A percentile compares a stretch with the other conserved stretches of the same genome.
Evolutionary conservation across 2,113 vertebrate species (phyloP).

Genomic region (Galemys pyrenaicus): DNA sequence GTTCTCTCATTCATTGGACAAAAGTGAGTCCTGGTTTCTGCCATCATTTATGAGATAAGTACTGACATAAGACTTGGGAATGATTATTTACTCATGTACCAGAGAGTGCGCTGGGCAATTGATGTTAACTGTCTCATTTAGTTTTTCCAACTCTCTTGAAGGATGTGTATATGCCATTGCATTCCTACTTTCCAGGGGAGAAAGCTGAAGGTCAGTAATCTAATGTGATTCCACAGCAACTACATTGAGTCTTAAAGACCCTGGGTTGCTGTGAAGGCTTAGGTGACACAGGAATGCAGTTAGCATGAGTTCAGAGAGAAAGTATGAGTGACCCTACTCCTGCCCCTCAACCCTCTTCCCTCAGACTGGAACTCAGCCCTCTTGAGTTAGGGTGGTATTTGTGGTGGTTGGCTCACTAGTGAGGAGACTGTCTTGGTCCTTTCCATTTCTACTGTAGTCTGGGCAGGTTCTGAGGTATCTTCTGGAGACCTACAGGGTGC

Average conservation of each 20-base stretch:
- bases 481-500: accelerated
- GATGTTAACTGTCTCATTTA: background rate
- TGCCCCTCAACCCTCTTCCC: background rate
- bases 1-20: background rate
- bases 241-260: background rate
- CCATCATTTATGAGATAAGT: background rate
- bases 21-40: background rate
- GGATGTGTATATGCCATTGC: background rate
- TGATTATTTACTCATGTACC: background rate
- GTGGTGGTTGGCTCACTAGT: background rate
- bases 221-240: background rate
- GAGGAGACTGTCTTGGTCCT: background rate
- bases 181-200: background rate
- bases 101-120: background rate
- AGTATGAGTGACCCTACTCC: accelerated
- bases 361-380: background rate
- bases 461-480: background rate
- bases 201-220: background rate
- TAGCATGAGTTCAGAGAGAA: background rate
- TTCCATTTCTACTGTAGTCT: accelerated
- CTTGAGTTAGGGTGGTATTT: background rate
- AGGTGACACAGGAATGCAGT: background rate
- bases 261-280: background rate
- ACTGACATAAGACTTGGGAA: background rate
- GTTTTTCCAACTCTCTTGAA: background rate